A percentile compares a stretch with the other conserved stretches of the same genome.
Evolutionary conservation across 1,140 invertebrate species (phyloP).

Genomic region (Drosophila dunni): DNA sequence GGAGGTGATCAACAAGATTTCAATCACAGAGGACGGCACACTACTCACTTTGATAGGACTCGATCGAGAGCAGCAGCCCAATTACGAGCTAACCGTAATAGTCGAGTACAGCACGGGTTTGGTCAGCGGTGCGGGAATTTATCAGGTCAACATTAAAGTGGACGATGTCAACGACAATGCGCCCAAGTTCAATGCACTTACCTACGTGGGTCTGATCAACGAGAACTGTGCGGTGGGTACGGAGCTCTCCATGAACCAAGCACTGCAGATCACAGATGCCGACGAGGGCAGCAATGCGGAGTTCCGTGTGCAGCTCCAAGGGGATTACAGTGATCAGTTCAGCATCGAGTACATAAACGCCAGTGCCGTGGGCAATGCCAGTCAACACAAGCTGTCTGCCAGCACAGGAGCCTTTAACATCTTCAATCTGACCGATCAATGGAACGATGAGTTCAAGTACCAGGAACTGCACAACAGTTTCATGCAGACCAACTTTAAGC

Average conservation of each 20-base stretch:
- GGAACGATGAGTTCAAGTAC: conserved; percentile 82
- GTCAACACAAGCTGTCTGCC: conserved; percentile 48
- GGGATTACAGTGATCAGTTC: conserved; percentile 91
- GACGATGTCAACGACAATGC: conserved; percentile 96
- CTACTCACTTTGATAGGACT: conserved; percentile 90
- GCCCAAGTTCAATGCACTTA: conserved; percentile 89
- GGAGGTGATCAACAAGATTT: conserved; percentile 90
- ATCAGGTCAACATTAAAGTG: conserved; percentile 91
- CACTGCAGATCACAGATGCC: conserved; percentile 89
- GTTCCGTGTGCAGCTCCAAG: conserved; percentile 90
- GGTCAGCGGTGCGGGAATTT: conserved; percentile 89
- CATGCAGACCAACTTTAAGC: conserved; percentile 70
- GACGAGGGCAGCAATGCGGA: conserved; percentile 92
- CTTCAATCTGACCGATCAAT: conserved; percentile 82
- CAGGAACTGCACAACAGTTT: conserved; percentile 78
- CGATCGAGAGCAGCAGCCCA: conserved; percentile 90
- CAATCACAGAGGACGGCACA: conserved; percentile 91
- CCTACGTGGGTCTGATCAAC: conserved; percentile 91
- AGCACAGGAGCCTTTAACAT: conserved; percentile 65
- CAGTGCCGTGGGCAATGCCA: conserved; percentile 37
- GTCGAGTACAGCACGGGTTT: conserved; percentile 89
- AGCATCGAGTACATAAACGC: conserved; percentile 86
- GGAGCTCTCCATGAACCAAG: conserved; percentile 89
- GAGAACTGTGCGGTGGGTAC: conserved; percentile 92
- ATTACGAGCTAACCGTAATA: conserved; percentile 92